These are phyloP conservation scores for Dryobotodes eremita DNA, from an alignment of 2,888 invertebrate species.

Conservation along the genomic window DNA sequence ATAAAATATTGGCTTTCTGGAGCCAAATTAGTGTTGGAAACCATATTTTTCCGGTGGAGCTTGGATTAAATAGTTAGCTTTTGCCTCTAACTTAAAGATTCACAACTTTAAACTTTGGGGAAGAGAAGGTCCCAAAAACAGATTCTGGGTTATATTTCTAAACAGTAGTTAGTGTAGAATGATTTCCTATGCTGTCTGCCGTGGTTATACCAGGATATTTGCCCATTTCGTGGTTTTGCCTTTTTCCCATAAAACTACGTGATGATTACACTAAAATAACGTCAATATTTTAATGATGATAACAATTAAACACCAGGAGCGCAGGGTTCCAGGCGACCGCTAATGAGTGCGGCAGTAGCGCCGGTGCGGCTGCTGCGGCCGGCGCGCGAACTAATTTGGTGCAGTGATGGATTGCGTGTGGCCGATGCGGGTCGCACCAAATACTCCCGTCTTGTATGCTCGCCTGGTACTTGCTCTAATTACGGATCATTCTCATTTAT, in stretches of 20 bases:
- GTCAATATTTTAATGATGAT: constrained; percentile 69
- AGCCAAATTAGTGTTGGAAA: constrained; percentile 43
- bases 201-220: neutral
- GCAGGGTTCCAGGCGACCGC: constrained; percentile 80
- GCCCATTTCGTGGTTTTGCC: neutral
- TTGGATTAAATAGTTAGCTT: neutral
- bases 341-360: constrained; percentile 89
- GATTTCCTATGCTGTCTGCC: neutral
- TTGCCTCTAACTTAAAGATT: neutral
- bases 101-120: neutral
- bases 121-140: neutral
- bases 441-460: constrained; percentile 72
- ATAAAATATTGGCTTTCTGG: constrained; percentile 56
- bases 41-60: constrained; percentile 14
- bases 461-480: constrained; percentile 72
- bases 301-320: constrained; percentile 76
- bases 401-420: constrained; percentile 85
- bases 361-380: constrained; percentile 82
- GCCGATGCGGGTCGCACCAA: constrained; percentile 70
- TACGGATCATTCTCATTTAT: constrained; percentile 67
- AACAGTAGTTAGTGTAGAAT: neutral
- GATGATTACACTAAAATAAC: constrained; percentile 51
- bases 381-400: constrained; percentile 86
- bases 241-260: constrained; percentile 30
- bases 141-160: neutral